Conservation (phyloP, 37 sponge, comb jelly and placozoan genomes). For the Spongilla lacustris region DNA sequence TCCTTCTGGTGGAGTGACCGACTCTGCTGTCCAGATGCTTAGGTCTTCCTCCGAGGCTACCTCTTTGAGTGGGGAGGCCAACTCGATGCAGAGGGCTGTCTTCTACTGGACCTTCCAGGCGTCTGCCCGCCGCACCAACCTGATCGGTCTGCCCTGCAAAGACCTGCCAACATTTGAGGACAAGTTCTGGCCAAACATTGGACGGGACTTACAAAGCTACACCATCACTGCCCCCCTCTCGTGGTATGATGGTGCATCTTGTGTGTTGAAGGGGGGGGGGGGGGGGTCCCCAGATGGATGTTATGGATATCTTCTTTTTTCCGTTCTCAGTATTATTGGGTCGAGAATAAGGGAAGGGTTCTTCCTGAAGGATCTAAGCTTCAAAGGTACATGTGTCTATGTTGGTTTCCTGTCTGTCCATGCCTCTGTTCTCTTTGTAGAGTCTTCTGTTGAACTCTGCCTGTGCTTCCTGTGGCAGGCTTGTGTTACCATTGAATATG, state of each 20-base stretch:
- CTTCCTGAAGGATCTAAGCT: slow-evolving; percentile 20
- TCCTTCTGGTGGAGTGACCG: background rate
- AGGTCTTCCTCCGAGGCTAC: background rate
- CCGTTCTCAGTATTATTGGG: slow-evolving; percentile 63
- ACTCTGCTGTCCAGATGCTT: background rate
- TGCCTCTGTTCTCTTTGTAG: background rate
- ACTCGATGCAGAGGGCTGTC: slow-evolving; percentile 38
- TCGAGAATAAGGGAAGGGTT: slow-evolving; percentile 76
- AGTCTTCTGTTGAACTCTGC: slow-evolving; percentile 34
- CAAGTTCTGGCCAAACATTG: slow-evolving; percentile 19
- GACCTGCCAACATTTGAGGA: slow-evolving; percentile 7
- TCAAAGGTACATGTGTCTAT: slow-evolving; percentile 34
- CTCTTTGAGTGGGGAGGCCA: slow-evolving; percentile 2
- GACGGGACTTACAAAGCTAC: slow-evolving; percentile 4
- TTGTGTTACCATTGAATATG: slow-evolving; percentile 67
- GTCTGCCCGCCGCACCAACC: slow-evolving; percentile 18
- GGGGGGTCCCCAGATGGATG: too few species aligned
- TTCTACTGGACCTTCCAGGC: slow-evolving; percentile 62
- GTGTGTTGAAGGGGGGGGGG: background rate
- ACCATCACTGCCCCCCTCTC: slow-evolving; percentile 46
- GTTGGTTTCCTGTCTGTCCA: background rate
- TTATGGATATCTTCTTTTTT: background rate
- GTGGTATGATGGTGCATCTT: slow-evolving; percentile 25
- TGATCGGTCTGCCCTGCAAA: slow-evolving; percentile 14
- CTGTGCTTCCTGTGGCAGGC: slow-evolving; percentile 70